A percentile compares a stretch with the other conserved stretches of the same genome.
These are phyloP conservation scores for Gibbula magus DNA, from an alignment of 2,888 invertebrate species.

Conservation along the genomic window DNA sequence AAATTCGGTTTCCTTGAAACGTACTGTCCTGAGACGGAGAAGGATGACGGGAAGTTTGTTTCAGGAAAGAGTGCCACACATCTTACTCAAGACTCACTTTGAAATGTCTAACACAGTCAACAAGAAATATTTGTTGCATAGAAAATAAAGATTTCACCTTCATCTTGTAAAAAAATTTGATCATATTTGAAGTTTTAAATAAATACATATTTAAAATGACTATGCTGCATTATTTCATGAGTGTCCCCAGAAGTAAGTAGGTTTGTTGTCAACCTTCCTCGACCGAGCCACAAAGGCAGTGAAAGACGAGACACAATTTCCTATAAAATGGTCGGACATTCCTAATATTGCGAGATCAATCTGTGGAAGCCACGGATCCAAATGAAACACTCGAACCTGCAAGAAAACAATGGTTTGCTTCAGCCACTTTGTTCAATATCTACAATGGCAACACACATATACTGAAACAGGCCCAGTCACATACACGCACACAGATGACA, in stretches of 20 bases:
- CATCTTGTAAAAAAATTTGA: neutral
- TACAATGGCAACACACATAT: too few relatives aligned
- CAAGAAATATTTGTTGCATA: too few relatives aligned
- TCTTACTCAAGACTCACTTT: too few relatives aligned
- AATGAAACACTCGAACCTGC: constrained; percentile 67
- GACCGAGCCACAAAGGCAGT: constrained; percentile 70
- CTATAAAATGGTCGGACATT: constrained; percentile 71
- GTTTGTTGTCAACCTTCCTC: constrained; percentile 55
- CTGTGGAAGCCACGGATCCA: constrained; percentile 72
- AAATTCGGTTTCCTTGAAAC: too few relatives aligned
- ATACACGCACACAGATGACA: too few relatives aligned
- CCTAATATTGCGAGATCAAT: constrained; percentile 71
- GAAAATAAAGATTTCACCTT: too few relatives aligned
- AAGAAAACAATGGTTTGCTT: constrained; percentile 30
- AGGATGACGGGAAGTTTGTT: too few relatives aligned
- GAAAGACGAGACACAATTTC: constrained; percentile 74
- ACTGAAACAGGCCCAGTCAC: too few relatives aligned
- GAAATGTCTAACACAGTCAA: too few relatives aligned
- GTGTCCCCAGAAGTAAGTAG: constrained; percentile 65
- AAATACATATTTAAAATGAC: neutral
- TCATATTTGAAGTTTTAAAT: neutral
- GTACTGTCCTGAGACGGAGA: too few relatives aligned
- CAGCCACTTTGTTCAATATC: too few relatives aligned
- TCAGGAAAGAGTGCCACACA: too few relatives aligned
- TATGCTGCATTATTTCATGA: neutral